Base-by-base conservation (phyloP, 2,797 vertebrate genomes). In the Cuculus canorus region DNA sequence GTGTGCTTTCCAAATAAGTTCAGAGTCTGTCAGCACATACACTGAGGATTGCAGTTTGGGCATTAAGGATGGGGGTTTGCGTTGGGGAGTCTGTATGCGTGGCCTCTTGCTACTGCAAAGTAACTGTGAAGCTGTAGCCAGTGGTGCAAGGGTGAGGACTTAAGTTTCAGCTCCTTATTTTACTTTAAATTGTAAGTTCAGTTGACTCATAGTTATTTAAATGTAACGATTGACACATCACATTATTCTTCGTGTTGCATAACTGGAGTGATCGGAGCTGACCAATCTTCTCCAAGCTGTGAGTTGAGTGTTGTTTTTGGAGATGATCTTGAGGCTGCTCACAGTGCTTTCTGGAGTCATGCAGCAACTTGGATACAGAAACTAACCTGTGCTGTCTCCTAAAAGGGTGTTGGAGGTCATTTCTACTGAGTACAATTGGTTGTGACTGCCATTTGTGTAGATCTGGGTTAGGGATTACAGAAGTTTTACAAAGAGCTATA, bases 221-320 rank as follows among this genome's bases (percentile, higher is more conserved):
- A 83, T 66, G 41, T 54, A 65, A 10, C 28, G 94, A 86, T 37
- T 92, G 95, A 81, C 65, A 59, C 70, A 43, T 69, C 11, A 5
- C 39, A 25, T 60, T 91, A 71, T 50, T 52, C 57, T 73, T 59
- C 37, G 13, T 27, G 19, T 86, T 94, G 73, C 57, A 22, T 91
- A 88, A 86, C 45, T 91, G 52, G 25, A 72, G 95, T 92, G 91
- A 96, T 96, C 65, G 69, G 69, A 78, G 82, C 35, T 88, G 94
- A 91, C 85, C 73, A 28, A 3, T 72, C 88, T 95, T 93, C 96
- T 88, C 89, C 90, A 70, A 79, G 82, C 50, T 82, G 0, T 91
- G 94, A 96, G 92, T 93, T 85, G 91, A 37, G 15, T 25, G 73
- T 65, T 89, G 76, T 12, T 92, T 93, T 82, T 19, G 47, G 80